These are phyloP conservation scores for Synergus umbraculus DNA, from an alignment of 2,888 invertebrate genomes.

Conservation along the genomic window DNA sequence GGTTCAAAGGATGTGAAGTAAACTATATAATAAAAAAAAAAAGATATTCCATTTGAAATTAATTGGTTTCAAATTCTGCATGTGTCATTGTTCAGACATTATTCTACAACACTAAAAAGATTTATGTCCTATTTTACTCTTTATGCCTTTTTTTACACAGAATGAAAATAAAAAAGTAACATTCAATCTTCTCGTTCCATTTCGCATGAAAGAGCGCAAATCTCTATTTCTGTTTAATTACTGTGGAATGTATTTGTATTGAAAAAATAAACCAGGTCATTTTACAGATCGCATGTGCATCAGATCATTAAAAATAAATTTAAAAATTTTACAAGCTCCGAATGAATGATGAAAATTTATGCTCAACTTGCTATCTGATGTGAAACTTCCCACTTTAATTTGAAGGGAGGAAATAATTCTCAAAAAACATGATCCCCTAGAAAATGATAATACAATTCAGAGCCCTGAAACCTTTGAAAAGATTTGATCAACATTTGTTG, in stretches of 20 bases:
- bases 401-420: not conserved
- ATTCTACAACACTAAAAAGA: not conserved
- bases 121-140: not conserved
- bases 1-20: too few species aligned
- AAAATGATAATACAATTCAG: not conserved
- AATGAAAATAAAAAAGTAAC: too few species aligned
- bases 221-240: not conserved
- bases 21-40: too few species aligned
- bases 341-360: too few species aligned
- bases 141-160: too few species aligned
- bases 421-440: not conserved
- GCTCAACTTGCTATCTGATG: too few species aligned
- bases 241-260: not conserved
- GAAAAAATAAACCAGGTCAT: constrained; percentile 7
- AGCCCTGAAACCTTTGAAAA: not conserved
- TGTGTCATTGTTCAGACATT: not conserved
- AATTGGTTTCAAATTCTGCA: not conserved
- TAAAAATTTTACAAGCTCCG: too few species aligned
- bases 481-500: not conserved
- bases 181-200: not conserved
- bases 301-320: too few species aligned
- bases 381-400: too few species aligned
- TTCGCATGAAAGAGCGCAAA: not conserved
- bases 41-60: too few species aligned
- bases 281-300: not conserved